Base-by-base conservation (phyloP, 2,797 vertebrate species). In the Podargus strigoides region DNA sequence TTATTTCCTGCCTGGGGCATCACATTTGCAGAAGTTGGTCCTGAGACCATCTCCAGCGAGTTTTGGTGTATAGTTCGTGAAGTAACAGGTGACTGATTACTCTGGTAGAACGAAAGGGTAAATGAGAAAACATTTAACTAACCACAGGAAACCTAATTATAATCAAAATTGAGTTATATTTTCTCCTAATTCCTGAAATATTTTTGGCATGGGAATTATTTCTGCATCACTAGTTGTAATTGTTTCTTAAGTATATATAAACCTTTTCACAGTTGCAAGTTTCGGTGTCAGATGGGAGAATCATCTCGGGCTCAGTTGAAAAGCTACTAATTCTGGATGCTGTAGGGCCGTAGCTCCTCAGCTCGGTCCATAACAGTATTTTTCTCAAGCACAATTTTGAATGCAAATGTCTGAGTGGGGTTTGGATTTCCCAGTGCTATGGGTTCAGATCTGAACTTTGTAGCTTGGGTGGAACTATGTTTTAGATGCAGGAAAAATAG, bases 61-160 rank as follows among this genome's bases (percentile, higher is more conserved):
- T 79, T 95, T 89, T 76, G 89, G 81, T 84, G 52, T 44, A 79
- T 11, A 34, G 74, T 55, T 93, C 78, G 90, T 91, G 78, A 96
- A 97, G 89, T 92, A 93, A 19, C 74, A 90, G 85, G 77, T 96
- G 95, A 96, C 59, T 89, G 87, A 96, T 82, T 49, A 66, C 67
- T 14, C 37, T 92, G 75, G 78, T 86, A 46, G 75, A 93, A 89
- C 12, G 26, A 76, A 85, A 91, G 80, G 59, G 64, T 93, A 94
- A 91, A 94, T 89, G 91, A 93, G 95, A 96, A 95, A 96, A 95
- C 96, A 95, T 96, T 96, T 92, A 97, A 89, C 93, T 91, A 95
- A 94, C 70, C n/a, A 63, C 92, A 94, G 85, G 77, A 89, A 91
- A 77, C 90, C 70, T 92, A 93, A 94, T 96, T 77, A 94, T 73